Base-by-base conservation (phyloP, 2,797 vertebrate species). In the Pseudochaenichthys georgianus region DNA sequence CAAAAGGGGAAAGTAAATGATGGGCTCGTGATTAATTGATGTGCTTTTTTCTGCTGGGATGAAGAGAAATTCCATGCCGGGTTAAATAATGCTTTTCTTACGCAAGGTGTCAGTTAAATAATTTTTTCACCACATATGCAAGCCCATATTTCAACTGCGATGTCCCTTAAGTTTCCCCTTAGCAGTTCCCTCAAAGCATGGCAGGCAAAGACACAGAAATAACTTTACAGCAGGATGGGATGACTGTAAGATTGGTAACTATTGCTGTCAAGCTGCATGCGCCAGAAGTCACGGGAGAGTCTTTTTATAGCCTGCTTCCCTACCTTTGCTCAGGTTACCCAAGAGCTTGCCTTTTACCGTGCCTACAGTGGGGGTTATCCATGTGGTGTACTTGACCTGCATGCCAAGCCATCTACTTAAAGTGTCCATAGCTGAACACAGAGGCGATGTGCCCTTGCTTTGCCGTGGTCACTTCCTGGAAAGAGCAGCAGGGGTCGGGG, bases 241-340 rank as follows among this genome's bases (percentile, higher is more conserved):
- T 87, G 87, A 92, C 90, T 90, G 75, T 92, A 82, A 82, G 64
- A 90, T 83, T 57, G 92, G 90, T 92, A 93, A 93, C 81, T 93
- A 85, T 87, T 88, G 73, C 68, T 80, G 70, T 71, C 28, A 59
- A 82, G 72, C 78, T 92, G 72, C 75, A 82, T 77, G 73, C 84
- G 85, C 62, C 78, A 76, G 74, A 81, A 47, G 64, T 71, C 19
- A 51, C 61, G 66, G 76, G 65, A 12, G 68, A 85, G 75, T 87
- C 85, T 83, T 88, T 91, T 93, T 88, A 93, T 91, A 92, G 92
- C 84, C 78, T 90, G 74, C 87, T 89, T 93, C 84, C 92, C 86
- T 95, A 91, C 94, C 88, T 95, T 90, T 94, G 92, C 94, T 94
- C 87, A 95, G 94, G 94, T 95, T 95, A 92, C 92, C 91, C 91